Base-by-base conservation (phyloP, 2,888 invertebrate species). In the Marronus borbonicus region DNA sequence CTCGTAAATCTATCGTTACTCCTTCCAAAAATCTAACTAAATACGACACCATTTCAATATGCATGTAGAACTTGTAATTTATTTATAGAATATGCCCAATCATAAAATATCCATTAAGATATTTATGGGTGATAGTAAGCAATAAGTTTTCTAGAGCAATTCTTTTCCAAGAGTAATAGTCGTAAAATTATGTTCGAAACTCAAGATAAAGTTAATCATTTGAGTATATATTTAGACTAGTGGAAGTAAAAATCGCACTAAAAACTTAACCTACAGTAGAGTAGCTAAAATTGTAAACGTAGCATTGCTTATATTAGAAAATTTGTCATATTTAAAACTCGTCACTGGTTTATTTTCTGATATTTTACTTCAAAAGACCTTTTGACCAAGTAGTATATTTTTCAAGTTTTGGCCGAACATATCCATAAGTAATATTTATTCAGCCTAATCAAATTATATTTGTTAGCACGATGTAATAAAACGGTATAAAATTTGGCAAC, bases 31-130 rank as follows among this genome's bases (percentile, higher is more conserved):
- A 24, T 58, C 24, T 24, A 58, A 20, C 20, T 58, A 58, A 58
- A 58, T 58, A 17, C 55, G 17, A 58, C 24, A 58, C 20, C n/a
- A 24, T 58, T 58, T 17, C 20, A 58, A 58, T 58, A 58, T 44
- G 44, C 44, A 12, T 12, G 44, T 44, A 44, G 44, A 44, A 44
- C 44, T 12, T 12, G 2, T 20, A 28, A 14, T 20, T 60, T 74
- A 74, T 74, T 74, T 74, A 60, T 24, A 31, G 55, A 74, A 60
- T 58, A 60, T 60, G 44, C 44, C 31, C 52, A 60, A 24, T 44
- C 72, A 44, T 44, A 74, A 74, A 74, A 60, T 60, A 74, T 74
- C 60, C 72, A 74, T 74, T 74, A 60, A 62, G 60, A 62, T 74
- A 60, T 44, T 44, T 74, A 60, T 24, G 39, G n/a, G 14, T 44